phyloP scores from a whole-genome alignment of 1,140 invertebrate genomes.

The Trichoplusia ni region DNA sequence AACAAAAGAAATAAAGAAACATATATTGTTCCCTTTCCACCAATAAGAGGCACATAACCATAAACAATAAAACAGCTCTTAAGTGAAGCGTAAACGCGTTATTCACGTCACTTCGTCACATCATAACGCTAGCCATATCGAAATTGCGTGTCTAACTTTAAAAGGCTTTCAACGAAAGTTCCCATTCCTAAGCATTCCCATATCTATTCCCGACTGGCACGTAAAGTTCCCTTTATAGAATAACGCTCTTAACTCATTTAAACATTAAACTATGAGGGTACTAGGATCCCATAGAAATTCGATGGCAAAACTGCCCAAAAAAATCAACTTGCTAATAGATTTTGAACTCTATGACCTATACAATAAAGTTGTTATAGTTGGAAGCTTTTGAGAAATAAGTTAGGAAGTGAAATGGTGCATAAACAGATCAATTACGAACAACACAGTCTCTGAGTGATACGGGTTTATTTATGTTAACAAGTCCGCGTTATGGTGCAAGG shows the following conservation, averaged over 20 bases:
- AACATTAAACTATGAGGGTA: slow-evolving; percentile 12
- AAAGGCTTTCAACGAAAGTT: slow-evolving; percentile 14
- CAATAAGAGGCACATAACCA: no score
- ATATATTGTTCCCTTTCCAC: no score
- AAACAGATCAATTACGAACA: slow-evolving; percentile 60
- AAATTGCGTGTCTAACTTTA: slow-evolving; percentile 4
- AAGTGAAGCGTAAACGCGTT: background rate
- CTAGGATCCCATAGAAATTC: slow-evolving; percentile 7
- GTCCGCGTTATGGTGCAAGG: background rate
- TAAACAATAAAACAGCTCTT: background rate
- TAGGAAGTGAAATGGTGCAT: slow-evolving; percentile 38
- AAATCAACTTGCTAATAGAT: background rate
- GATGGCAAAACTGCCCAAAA: slow-evolving; percentile 2
- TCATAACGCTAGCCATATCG: background rate
- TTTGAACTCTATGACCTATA: background rate
- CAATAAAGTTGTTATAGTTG: slow-evolving; percentile 16
- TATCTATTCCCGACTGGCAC: background rate
- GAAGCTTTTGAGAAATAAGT: background rate
- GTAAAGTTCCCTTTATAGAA: background rate
- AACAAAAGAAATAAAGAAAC: no score
- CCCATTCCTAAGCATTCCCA: background rate
- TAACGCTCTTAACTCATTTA: slow-evolving; percentile 1
- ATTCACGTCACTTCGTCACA: no score
- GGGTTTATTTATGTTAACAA: slow-evolving; percentile 44
- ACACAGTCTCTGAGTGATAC: slow-evolving; percentile 54